phyloP scores from a whole-genome alignment of 2,888 invertebrate genomes.

The Helicoverpa assulta region DNA sequence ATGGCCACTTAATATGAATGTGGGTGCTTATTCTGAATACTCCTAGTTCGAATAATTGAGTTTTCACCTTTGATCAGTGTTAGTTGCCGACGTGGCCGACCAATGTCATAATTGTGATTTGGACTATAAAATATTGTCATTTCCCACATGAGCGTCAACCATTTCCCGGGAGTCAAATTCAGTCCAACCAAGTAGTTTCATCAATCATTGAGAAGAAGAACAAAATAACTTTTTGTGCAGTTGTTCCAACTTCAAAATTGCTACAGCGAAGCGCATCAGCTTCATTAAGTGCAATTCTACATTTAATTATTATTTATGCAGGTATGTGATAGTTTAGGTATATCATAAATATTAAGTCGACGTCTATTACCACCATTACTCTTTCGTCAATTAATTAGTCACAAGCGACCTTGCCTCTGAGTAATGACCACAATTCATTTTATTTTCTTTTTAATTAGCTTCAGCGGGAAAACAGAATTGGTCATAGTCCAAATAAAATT shows the following conservation, averaged over 20 bases:
- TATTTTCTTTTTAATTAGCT: slow-evolving; percentile 80
- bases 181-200: no score
- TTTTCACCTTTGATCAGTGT: slow-evolving; percentile 48
- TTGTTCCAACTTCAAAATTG: neutral
- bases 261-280: neutral
- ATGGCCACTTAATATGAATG: slow-evolving; percentile 60
- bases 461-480: slow-evolving; percentile 63
- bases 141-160: no score
- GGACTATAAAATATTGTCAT: no score
- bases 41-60: slow-evolving; percentile 51
- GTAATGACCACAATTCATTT: slow-evolving; percentile 76
- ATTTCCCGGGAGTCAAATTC: no score
- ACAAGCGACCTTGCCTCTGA: slow-evolving; percentile 75
- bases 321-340: slow-evolving; percentile 42
- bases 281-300: neutral
- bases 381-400: slow-evolving; percentile 79
- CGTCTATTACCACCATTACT: slow-evolving; percentile 69
- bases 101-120: neutral
- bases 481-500: slow-evolving; percentile 38
- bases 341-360: slow-evolving; percentile 66
- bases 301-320: slow-evolving; percentile 16
- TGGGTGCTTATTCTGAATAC: slow-evolving; percentile 54
- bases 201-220: no score
- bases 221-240: no score
- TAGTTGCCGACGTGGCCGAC: slow-evolving; percentile 1